A percentile compares a stretch with the other conserved stretches of the same genome.
Conservation (phyloP, 2,888 invertebrate species). For the Spisula subtruncata region DNA sequence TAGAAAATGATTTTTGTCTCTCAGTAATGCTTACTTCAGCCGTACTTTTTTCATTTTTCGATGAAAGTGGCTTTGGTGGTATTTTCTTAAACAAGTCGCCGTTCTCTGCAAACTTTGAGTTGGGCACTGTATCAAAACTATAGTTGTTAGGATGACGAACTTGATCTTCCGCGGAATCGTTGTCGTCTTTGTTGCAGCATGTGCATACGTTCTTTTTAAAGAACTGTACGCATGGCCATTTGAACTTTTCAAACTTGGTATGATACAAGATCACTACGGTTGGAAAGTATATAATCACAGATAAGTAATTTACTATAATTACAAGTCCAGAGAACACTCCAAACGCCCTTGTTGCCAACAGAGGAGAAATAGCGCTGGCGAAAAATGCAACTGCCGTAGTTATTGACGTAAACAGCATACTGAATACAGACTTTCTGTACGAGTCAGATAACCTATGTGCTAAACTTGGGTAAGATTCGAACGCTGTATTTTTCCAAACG, state of each 20-base stretch:
- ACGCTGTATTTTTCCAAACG: constrained; percentile 76
- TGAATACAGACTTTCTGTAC: constrained; percentile 76
- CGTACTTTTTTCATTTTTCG: background rate
- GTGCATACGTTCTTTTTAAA: constrained; percentile 44
- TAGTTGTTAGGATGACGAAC: background rate
- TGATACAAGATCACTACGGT: constrained; percentile 79
- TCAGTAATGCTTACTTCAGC: constrained; percentile 24
- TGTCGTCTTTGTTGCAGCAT: constrained; percentile 35
- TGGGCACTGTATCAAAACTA: constrained; percentile 14
- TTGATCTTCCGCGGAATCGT: background rate
- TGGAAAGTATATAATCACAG: constrained; percentile 79
- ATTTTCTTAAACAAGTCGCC: background rate
- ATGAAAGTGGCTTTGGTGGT: background rate
- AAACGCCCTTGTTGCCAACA: constrained; percentile 81
- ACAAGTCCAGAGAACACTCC: constrained; percentile 82
- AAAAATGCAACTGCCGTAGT: constrained; percentile 81
- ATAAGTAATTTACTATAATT: constrained; percentile 79
- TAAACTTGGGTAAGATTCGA: constrained; percentile 69
- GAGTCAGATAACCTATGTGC: constrained; percentile 78
- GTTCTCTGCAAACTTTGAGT: constrained; percentile 33
- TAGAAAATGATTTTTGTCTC: constrained; percentile 19
- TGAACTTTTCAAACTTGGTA: constrained; percentile 71
- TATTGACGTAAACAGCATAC: constrained; percentile 81
- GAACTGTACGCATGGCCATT: constrained; percentile 68
- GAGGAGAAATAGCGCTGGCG: constrained; percentile 78